Percentiles rank a stretch among this genome's conserved stretches.
These are phyloP conservation scores for Pissodes strobi DNA, from an alignment of 1,140 invertebrate genomes.

Conservation along the genomic window DNA sequence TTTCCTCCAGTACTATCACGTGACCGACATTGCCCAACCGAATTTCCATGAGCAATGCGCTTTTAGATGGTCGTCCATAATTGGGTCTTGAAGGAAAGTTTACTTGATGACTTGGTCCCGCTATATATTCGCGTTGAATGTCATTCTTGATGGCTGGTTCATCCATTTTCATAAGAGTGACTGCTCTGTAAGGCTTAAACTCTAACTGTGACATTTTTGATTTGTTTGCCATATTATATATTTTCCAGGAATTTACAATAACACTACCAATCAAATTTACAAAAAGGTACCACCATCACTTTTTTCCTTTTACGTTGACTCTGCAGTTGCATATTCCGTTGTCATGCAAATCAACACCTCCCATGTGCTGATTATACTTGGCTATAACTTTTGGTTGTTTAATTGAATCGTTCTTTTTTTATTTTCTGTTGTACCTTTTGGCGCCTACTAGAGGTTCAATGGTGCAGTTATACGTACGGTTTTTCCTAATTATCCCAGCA, in stretches of 20 bases:
- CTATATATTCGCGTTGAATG: background rate
- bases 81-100: background rate
- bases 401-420: constrained; percentile 23
- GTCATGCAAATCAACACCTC: constrained; percentile 45
- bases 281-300: constrained; percentile 50
- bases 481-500: constrained; percentile 28
- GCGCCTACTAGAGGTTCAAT: constrained; percentile 17
- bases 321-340: constrained; percentile 44
- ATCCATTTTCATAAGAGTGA: constrained; percentile 6
- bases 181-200: constrained; percentile 30
- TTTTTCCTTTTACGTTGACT: constrained; percentile 43
- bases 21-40: background rate
- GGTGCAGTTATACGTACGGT: constrained; percentile 20
- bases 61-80: no score
- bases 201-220: constrained; percentile 33
- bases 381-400: constrained; percentile 27
- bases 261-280: constrained; percentile 38
- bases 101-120: no score
- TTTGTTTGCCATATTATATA: constrained; percentile 32
- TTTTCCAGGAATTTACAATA: constrained; percentile 41
- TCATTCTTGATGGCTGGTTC: background rate
- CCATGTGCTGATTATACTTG: constrained; percentile 46
- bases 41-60: background rate
- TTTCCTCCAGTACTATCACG: background rate
- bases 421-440: constrained; percentile 38